Evolutionary conservation across 2,888 invertebrate genomes (phyloP).

Genomic region (Idaea dimidiata): DNA sequence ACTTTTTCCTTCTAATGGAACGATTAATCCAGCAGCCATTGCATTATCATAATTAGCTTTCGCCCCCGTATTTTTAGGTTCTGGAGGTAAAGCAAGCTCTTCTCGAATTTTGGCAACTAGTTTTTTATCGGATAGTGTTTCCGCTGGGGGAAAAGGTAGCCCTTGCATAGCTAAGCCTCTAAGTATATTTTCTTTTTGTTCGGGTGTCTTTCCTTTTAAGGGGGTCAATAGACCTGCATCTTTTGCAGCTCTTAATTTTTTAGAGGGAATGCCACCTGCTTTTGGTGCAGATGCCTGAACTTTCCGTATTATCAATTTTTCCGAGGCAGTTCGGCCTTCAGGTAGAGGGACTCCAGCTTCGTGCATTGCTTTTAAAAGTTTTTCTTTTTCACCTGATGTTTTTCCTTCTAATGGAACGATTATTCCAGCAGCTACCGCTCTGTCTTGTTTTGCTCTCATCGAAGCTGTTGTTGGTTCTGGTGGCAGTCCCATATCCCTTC

Average conservation of each 20-base stretch:
- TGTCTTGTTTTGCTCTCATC: conserved; percentile 27
- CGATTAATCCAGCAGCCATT: conserved; percentile 22
- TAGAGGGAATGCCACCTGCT: conserved; percentile 14
- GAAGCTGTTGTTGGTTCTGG: conserved; percentile 33
- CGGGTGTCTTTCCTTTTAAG: conserved; percentile 35
- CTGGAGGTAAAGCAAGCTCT: conserved; percentile 34
- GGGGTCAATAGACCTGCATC: conserved; percentile 37
- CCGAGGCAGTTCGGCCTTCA: conserved; percentile 37
- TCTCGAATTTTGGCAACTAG: conserved; percentile 27
- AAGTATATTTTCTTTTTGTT: conserved; percentile 30
- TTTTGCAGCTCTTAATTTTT: conserved; percentile 27
- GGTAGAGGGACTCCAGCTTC: conserved; percentile 33
- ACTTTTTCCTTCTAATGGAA: conserved; percentile 30
- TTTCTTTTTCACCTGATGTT: conserved; percentile 29
- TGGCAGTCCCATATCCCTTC: conserved; percentile 34
- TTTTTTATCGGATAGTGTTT: conserved; percentile 34
- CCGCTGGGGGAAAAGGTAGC: conserved; percentile 28
- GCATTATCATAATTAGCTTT: conserved; percentile 29
- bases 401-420: conserved; percentile 29
- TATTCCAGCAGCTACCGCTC: conserved; percentile 25
- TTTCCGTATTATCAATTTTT: conserved; percentile 35
- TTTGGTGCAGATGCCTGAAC: conserved; percentile 23
- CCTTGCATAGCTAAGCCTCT: conserved; percentile 20
- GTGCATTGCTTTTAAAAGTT: conserved; percentile 26
- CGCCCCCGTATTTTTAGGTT: conserved; percentile 29